These are phyloP conservation scores for Podarcis cretensis DNA, from an alignment of 2,113 vertebrate species.

Conservation along the genomic window DNA sequence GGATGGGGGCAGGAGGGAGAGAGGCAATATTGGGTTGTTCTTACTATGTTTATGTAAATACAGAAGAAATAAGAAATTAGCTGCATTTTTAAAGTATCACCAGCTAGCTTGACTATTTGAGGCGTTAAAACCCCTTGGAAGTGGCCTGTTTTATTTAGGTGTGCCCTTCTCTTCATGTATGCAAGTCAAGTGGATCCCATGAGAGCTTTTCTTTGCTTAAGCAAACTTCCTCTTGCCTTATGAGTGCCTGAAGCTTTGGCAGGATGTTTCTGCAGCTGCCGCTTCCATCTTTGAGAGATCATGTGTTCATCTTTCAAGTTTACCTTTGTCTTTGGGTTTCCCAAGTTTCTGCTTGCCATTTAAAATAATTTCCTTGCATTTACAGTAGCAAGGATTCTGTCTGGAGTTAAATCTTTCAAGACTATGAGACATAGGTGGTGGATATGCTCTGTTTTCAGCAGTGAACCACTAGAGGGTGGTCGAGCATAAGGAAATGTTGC, in stretches of 20 bases:
- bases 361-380: too few relatives aligned
- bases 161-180: neutral
- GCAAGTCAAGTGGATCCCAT: neutral
- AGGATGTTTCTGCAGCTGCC: neutral
- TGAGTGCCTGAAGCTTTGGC: neutral
- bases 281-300: neutral
- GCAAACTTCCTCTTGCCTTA: neutral
- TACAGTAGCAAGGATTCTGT: neutral
- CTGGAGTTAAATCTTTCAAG: neutral
- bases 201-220: neutral
- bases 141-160: neutral
- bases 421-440: neutral
- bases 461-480: neutral
- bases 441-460: too few relatives aligned
- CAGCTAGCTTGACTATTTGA: too few relatives aligned
- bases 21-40: too few relatives aligned
- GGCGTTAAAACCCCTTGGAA: neutral
- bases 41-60: too few relatives aligned
- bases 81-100: too few relatives aligned
- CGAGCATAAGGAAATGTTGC: neutral
- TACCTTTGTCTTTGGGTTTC: neutral
- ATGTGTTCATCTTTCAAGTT: neutral
- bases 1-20: too few relatives aligned
- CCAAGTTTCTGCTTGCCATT: neutral
- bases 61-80: too few relatives aligned